These are phyloP conservation scores for Tyto alba DNA, from an alignment of 2,113 vertebrate species.

Conservation along the genomic window DNA sequence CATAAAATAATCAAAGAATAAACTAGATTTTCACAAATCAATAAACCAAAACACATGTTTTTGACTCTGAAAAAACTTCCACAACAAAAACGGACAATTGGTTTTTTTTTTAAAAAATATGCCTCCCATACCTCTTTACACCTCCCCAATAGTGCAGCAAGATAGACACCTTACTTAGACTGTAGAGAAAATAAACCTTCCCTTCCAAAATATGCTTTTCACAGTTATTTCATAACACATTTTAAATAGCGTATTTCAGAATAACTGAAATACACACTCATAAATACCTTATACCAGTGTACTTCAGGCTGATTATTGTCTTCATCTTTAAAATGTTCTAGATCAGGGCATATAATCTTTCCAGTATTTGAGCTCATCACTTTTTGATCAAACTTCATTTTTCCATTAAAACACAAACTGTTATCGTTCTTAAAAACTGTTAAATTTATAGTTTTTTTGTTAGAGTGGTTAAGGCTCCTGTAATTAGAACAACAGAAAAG, in stretches of 20 bases:
- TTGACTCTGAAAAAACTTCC: not conserved
- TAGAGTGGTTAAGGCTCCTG: conserved; percentile 65
- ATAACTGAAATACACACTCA: not conserved
- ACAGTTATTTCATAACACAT: not conserved
- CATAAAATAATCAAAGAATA: not conserved
- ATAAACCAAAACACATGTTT: not conserved
- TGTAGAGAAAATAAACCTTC: not conserved
- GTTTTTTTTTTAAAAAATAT: not conserved
- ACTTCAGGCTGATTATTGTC: conserved; percentile 61
- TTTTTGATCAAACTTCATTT: conserved; percentile 42
- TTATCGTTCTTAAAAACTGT: conserved; percentile 65
- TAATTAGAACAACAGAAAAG: conserved; percentile 47
- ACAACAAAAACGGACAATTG: not conserved
- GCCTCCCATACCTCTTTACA: not conserved
- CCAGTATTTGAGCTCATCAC: not conserved
- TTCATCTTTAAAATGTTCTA: conserved; percentile 63
- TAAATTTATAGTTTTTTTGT: conserved; percentile 10
- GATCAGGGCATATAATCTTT: conserved; percentile 75
- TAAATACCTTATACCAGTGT: conserved; percentile 84
- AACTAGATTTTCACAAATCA: not conserved
- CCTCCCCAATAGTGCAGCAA: not conserved
- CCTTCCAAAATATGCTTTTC: not conserved
- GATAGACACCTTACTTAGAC: not conserved
- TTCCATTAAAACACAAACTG: conserved; percentile 61
- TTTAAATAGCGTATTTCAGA: not conserved